Evolutionary conservation across 2,888 invertebrate species (phyloP), one percentile per base, ranked within the genome.

Genomic region (Copidosoma aretas): DNA sequence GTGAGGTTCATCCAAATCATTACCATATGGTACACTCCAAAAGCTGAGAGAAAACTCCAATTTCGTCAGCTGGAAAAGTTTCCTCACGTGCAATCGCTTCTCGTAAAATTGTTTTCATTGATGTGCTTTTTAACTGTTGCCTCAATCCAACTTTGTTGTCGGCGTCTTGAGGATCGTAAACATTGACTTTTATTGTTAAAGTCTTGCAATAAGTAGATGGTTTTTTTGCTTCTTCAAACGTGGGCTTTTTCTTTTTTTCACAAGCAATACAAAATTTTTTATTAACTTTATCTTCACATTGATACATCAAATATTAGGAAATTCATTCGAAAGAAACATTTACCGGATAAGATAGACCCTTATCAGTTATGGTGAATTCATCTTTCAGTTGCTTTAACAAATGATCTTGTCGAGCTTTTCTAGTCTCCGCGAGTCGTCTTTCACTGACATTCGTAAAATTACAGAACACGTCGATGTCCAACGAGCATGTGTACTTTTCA

Each of bases 311-410:
- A 10, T n/a, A 17, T 25, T 51, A 75, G 32, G 19, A 17, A 46
- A 51, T 53, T 32, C 32, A 32, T 32, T 32, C 32, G 8, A 32
- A 32, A 32, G 32, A 32, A 32, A 32, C 46, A 32, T 71, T 76
- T 77, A 85, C 85, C 60, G 82, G 78, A 68, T 77, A 71, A 21
- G 65, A 67, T n/a, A 73, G 75, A 65, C 82, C 83, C 67, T 79
- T 79, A 71, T 85, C 84, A 1, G 82, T 85, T 24, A 85, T 82
- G 10, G 75, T 79, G 74, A 85, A 85, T 63, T 84, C 79, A 32
- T 78, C 78, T 46, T 81, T 72, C 56, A 82, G 71, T 75, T 80
- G 75, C 64, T 79, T 67, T 32, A 75, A 70, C 17, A 76, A 70
- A 46, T 70, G 66, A 46, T 78, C 66, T 61, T 80, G 74, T 41